Conservation (phyloP, 1,140 invertebrate genomes). For the Dreissena polymorpha region DNA sequence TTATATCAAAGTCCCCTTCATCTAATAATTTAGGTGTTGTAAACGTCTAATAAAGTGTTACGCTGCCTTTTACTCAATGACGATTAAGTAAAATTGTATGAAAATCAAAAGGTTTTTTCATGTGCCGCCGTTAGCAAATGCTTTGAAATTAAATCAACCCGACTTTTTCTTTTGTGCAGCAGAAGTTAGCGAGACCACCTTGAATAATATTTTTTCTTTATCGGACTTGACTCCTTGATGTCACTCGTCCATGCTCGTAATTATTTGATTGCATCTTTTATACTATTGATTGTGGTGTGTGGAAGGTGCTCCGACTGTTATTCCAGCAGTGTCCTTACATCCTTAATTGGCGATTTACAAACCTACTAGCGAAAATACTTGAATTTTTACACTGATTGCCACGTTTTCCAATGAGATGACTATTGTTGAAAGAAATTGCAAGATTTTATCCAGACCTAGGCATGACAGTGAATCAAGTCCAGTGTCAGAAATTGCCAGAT, state of each 20-base stretch:
- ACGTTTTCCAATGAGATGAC: neutral
- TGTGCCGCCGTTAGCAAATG: neutral
- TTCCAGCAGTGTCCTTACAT: neutral
- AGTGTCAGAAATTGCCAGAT: neutral
- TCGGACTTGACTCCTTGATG: no score
- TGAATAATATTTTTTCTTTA: no score
- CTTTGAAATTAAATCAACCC: neutral
- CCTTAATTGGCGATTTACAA: neutral
- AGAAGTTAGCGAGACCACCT: no score
- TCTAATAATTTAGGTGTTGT: slow-evolving; percentile 34
- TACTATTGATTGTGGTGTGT: neutral
- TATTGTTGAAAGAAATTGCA: neutral
- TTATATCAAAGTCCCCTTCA: slow-evolving; percentile 15
- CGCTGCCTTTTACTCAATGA: neutral
- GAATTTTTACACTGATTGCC: neutral
- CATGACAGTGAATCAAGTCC: neutral
- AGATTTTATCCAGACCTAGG: neutral
- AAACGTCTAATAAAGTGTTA: slow-evolving; percentile 38
- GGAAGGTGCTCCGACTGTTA: neutral
- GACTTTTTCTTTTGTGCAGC: neutral
- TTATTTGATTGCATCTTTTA: slow-evolving; percentile 7
- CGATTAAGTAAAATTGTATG: neutral
- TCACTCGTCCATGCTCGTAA: neutral
- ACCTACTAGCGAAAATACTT: neutral
- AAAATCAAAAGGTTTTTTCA: neutral